Base-by-base conservation (phyloP, 2,113 vertebrate species). In the Perccottus glenii region DNA sequence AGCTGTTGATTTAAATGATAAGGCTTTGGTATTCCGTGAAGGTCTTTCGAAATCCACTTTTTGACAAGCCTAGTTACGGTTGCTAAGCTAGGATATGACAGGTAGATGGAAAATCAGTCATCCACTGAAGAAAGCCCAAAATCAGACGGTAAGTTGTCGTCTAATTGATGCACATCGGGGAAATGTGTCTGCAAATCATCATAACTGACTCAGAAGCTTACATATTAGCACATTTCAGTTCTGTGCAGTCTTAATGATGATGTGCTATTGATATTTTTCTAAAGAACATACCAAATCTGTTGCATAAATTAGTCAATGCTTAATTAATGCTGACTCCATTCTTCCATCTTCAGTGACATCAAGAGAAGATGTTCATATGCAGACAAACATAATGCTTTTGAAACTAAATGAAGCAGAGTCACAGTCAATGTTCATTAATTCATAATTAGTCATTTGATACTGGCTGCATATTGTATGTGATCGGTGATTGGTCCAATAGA, bases 401-500 rank as follows among this genome's bases (percentile, higher is more conserved):
- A 65, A 80, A 70, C 72, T 81, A 70, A 87, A 73, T 82, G 67
- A 77, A 60, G 48, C 65, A 32, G 32, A 32, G 63, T 33, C 63
- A 52, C 57, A 32, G 71, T 81, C 72, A 68, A 64, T 81, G 55
- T 60, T 75, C 61, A 70, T 87, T 80, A 56, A 66, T 76, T 70
- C 62, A 60, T 67, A 56, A 62, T 75, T 77, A 60, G 56, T 72
- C 5, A 35, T 46, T 51, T 74, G 66, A 71, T n/a, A 36, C 45
- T 65, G 65, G 52, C 63, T 55, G 82, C 51, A 35, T 16, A n/a
- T n/a, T n/a, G n/a, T n/a, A 44, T 78, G 56, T 43, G 51, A 64
- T 35, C 45, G 11, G 32, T 52, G 14, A 27, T 11, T 62, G 12
- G 16, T 36, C 32, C 40, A 45, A 56, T 33, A 60, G 64, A 57